phyloP scores from a whole-genome alignment of 2,888 invertebrate species.

The Tanypteryx hageni region DNA sequence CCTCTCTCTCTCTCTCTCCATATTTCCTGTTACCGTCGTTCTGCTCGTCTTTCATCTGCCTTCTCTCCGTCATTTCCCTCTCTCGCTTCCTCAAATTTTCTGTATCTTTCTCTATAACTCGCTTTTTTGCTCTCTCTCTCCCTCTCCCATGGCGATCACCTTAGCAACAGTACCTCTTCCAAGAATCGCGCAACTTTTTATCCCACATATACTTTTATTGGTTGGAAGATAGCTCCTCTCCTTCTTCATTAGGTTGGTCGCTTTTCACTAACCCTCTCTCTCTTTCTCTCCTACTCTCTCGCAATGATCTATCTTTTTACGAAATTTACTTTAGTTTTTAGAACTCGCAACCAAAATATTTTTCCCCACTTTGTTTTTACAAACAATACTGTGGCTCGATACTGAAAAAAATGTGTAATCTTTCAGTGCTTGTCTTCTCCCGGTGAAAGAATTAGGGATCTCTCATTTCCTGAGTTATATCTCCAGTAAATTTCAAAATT shows the following conservation, averaged over 20 bases:
- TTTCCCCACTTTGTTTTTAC: no score
- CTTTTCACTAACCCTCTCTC: not conserved
- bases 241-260: not conserved
- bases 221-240: not conserved
- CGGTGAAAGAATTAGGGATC: no score
- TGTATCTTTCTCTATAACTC: not conserved
- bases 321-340: no score
- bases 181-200: not conserved
- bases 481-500: no score
- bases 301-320: no score
- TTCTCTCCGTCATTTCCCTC: not conserved
- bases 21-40: not conserved
- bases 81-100: not conserved
- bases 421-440: no score
- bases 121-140: not conserved
- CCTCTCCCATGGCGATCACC: not conserved
- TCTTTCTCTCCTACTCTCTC: not conserved
- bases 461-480: no score
- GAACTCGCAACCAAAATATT: no score
- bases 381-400: no score
- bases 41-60: no score
- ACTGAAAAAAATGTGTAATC: no score
- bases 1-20: not conserved
- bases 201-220: not conserved
- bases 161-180: not conserved